Conservation (phyloP, 1,140 invertebrate species). For the Tetraneura akinire region DNA sequence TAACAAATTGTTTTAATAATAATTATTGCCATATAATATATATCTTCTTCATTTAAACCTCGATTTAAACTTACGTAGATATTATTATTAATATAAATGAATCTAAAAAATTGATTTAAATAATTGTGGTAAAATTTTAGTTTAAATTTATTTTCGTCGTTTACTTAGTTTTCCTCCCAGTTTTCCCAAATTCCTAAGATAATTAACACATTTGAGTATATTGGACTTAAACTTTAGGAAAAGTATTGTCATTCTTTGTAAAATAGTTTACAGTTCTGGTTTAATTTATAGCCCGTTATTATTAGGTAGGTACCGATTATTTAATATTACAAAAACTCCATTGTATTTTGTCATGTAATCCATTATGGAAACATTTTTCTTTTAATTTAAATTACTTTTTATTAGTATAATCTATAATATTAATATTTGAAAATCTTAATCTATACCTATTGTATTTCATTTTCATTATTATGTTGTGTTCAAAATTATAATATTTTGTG, state of each 20-base stretch:
- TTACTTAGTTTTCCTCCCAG: no score
- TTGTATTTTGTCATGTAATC: background rate
- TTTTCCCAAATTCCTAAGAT: background rate
- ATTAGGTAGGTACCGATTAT: background rate
- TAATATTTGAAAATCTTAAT: background rate
- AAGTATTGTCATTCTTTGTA: conserved; percentile 24
- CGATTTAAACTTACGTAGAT: no score
- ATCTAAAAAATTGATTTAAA: no score
- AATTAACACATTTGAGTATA: background rate
- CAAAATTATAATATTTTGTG: background rate
- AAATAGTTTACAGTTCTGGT: background rate
- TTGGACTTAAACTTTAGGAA: background rate
- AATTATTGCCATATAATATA: no score
- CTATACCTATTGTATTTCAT: background rate
- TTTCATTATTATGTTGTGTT: background rate
- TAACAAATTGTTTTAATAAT: no score
- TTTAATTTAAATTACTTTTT: background rate
- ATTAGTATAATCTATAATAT: background rate
- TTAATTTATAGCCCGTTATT: conserved; percentile 11
- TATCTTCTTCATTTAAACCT: no score
- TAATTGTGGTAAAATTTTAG: no score
- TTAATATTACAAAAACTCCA: background rate
- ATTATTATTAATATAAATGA: no score
- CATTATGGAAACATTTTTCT: background rate
- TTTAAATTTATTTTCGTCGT: background rate